Evolutionary conservation across 2,113 vertebrate genomes (phyloP).

Genomic region (Solea senegalensis): DNA sequence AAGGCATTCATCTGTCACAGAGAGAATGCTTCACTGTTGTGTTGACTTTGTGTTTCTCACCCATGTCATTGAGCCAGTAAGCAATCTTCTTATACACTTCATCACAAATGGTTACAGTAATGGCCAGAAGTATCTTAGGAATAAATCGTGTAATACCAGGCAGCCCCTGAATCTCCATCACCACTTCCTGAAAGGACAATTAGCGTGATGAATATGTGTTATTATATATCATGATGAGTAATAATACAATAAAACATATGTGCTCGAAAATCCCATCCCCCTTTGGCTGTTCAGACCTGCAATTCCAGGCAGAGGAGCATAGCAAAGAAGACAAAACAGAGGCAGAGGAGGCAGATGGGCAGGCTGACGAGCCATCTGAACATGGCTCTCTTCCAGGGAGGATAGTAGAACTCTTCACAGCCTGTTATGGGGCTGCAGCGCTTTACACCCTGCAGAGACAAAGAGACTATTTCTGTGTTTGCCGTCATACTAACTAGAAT

Average conservation of each 20-base stretch:
- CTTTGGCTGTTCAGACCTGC: constrained; percentile 81
- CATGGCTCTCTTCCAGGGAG: constrained; percentile 91
- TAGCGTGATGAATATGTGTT: constrained; percentile 17
- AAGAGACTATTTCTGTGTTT: background rate
- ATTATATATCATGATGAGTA: too few relatives aligned
- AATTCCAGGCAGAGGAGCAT: constrained; percentile 97
- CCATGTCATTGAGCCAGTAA: constrained; percentile 96
- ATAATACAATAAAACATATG: too few relatives aligned
- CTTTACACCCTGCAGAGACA: constrained; percentile 84
- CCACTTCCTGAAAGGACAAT: constrained; percentile 85
- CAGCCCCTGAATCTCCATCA: constrained; percentile 91
- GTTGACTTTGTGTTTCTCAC: constrained; percentile 69
- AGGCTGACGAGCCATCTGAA: constrained; percentile 95
- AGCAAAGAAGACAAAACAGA: constrained; percentile 90
- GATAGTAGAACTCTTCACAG: constrained; percentile 94
- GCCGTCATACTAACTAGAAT: background rate
- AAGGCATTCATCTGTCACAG: background rate
- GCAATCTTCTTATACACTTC: constrained; percentile 96
- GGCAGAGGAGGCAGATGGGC: constrained; percentile 91
- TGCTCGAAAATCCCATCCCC: too few relatives aligned
- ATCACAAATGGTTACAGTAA: constrained; percentile 90
- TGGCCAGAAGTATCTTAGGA: constrained; percentile 91
- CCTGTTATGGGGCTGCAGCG: constrained; percentile 93
- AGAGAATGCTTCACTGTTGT: background rate
- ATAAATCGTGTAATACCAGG: constrained; percentile 89